Conservation (phyloP, 2,797 vertebrate species). For the Loriculus beryllinus region DNA sequence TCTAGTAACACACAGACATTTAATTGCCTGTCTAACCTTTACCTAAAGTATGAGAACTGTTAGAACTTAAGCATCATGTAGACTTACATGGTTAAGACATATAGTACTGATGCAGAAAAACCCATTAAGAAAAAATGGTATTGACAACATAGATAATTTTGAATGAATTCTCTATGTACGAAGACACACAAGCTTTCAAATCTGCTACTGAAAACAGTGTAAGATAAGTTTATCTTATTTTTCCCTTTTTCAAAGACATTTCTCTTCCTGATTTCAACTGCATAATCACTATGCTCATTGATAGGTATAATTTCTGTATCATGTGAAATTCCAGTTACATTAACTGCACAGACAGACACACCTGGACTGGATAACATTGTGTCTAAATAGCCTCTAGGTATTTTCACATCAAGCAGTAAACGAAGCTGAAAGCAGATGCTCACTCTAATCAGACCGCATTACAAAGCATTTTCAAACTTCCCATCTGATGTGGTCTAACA, state of each 20-base stretch:
- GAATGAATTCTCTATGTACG: background rate
- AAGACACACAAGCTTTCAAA: background rate
- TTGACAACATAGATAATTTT: background rate
- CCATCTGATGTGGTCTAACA: background rate
- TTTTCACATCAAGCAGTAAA: background rate
- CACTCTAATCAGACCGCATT: background rate
- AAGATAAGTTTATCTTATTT: background rate
- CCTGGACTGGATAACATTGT: background rate
- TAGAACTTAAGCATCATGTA: background rate
- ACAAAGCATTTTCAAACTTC: background rate
- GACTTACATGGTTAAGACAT: background rate
- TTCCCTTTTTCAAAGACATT: background rate
- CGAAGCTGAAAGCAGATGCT: background rate
- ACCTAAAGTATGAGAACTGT: background rate
- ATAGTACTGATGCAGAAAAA: background rate
- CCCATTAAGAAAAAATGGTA: background rate
- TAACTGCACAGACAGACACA: background rate
- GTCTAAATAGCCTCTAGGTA: background rate
- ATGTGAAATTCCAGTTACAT: background rate
- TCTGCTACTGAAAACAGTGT: background rate
- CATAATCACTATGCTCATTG: background rate
- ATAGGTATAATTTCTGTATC: background rate
- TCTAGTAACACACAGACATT: background rate
- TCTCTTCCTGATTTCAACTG: background rate
- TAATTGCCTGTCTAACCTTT: background rate